Percentiles rank a stretch among this genome's conserved stretches.
These are phyloP conservation scores for Herpetotheres cachinnans DNA, from an alignment of 2,113 vertebrate genomes.

Conservation along the genomic window DNA sequence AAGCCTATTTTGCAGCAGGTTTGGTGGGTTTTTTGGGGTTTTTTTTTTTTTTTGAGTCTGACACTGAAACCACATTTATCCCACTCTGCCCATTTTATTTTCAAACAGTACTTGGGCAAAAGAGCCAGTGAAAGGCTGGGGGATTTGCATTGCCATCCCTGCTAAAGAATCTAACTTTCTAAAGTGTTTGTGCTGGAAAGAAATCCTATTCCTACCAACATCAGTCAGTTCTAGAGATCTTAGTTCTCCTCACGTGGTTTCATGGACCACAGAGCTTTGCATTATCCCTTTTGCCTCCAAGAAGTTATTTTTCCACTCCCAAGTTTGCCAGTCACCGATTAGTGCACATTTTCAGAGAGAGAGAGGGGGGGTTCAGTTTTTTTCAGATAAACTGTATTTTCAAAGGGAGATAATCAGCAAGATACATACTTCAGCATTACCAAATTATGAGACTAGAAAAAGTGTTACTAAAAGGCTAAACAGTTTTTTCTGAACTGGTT, in stretches of 20 bases:
- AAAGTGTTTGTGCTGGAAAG: background rate
- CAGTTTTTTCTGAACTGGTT: background rate
- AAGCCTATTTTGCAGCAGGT: background rate
- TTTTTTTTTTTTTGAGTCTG: background rate
- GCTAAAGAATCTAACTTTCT: background rate
- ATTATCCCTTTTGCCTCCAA: background rate
- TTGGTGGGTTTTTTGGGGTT: too few species aligned
- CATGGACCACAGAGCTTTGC: background rate
- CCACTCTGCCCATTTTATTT: background rate
- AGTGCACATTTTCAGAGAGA: background rate
- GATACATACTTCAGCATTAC: background rate
- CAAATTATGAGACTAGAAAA: background rate
- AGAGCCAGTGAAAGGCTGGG: background rate
- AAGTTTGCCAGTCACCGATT: background rate
- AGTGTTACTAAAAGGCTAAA: background rate
- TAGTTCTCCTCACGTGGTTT: background rate
- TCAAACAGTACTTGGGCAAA: background rate
- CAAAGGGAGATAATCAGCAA: background rate
- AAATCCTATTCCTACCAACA: background rate
- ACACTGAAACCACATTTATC: background rate
- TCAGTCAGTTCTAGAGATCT: background rate
- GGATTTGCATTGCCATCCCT: background rate
- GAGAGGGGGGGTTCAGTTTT: rapidly evolving
- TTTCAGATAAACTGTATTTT: background rate
- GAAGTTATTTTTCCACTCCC: background rate